These are phyloP conservation scores for Galeopterus variegatus DNA, from an alignment of 2,113 vertebrate species.

Conservation along the genomic window DNA sequence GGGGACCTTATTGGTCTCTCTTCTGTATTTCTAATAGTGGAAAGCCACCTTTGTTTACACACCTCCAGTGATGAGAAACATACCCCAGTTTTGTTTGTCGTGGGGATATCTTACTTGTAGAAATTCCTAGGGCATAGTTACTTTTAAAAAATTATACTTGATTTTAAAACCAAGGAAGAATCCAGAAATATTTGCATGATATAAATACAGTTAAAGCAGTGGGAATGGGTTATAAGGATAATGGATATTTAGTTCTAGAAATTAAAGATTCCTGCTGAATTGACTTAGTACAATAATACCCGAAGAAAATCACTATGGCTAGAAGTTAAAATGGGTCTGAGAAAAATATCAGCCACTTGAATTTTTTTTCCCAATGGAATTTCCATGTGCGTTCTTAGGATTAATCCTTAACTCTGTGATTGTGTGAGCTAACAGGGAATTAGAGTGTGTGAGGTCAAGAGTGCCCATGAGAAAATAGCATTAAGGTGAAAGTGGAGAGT, in stretches of 20 bases:
- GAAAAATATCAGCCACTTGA: slow-evolving; percentile 20
- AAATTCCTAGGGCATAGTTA: slow-evolving; percentile 43
- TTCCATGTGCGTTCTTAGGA: slow-evolving; percentile 30
- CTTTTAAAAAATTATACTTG: slow-evolving; percentile 19
- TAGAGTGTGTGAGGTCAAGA: background rate
- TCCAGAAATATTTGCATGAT: background rate
- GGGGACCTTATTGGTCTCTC: background rate
- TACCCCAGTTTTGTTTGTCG: slow-evolving; percentile 26
- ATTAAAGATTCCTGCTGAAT: background rate
- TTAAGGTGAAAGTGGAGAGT: background rate
- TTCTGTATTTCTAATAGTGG: background rate
- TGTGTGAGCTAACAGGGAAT: background rate
- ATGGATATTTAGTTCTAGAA: slow-evolving; percentile 38
- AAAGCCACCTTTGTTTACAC: background rate
- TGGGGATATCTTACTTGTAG: slow-evolving; percentile 23
- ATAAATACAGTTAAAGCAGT: background rate
- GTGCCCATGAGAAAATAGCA: background rate
- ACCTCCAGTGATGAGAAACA: background rate
- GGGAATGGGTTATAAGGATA: background rate
- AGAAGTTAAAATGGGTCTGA: background rate
- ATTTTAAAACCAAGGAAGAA: slow-evolving; percentile 44
- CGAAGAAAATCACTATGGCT: background rate
- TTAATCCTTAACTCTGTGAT: slow-evolving; percentile 9
- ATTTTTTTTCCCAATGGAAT: background rate
- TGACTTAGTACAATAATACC: background rate